These are phyloP conservation scores for Mythimna lalbum DNA, from an alignment of 2,888 invertebrate species.

Conservation along the genomic window DNA sequence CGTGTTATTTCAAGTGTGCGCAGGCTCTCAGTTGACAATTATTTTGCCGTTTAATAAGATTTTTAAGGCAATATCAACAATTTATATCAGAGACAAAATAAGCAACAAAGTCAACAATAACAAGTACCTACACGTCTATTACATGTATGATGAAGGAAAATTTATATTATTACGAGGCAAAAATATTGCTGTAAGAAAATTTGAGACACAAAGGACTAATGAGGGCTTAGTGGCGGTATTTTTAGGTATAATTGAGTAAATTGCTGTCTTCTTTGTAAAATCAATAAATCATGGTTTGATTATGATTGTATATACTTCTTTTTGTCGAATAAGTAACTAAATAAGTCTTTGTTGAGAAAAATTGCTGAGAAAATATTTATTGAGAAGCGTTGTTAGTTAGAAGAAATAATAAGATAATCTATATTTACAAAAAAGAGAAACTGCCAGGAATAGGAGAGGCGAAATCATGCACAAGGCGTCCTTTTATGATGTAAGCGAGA, in stretches of 20 bases:
- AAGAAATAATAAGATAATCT: too few relatives aligned
- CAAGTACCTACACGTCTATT: not conserved
- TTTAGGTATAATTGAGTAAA: constrained; percentile 42
- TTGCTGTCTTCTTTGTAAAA: constrained; percentile 30
- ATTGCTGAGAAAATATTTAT: constrained; percentile 9
- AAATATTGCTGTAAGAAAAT: constrained; percentile 31
- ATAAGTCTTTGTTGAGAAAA: not conserved
- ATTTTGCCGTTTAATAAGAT: not conserved
- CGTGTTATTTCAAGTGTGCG: too few relatives aligned
- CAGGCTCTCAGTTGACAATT: too few relatives aligned
- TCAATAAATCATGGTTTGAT: constrained; percentile 25
- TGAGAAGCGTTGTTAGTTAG: too few relatives aligned
- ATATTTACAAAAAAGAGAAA: too few relatives aligned
- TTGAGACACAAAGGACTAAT: constrained; percentile 30
- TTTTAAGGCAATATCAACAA: not conserved
- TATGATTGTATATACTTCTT: not conserved
- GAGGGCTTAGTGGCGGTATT: constrained; percentile 26
- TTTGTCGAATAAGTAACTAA: not conserved
- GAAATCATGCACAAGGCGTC: too few relatives aligned
- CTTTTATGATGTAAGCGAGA: too few relatives aligned
- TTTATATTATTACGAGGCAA: constrained; percentile 17
- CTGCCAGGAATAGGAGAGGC: too few relatives aligned
- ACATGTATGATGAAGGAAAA: not conserved
- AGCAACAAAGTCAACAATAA: not conserved
- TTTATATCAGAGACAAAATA: not conserved